Conservation (phyloP, 2,888 invertebrate species). For the Baccha elongata region DNA sequence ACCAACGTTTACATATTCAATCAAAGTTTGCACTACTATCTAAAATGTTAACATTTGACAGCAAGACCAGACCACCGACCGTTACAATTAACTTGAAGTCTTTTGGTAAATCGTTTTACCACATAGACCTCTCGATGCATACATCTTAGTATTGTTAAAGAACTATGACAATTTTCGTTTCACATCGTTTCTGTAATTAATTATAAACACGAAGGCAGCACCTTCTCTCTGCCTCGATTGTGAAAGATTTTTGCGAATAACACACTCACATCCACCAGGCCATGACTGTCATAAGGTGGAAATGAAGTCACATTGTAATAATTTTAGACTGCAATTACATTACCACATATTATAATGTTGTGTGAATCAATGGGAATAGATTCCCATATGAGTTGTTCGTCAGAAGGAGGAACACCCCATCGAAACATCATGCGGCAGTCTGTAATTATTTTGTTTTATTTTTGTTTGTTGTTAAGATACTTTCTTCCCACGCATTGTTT, state of each 20-base stretch:
- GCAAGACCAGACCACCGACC: background rate
- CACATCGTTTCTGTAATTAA: conserved; percentile 70
- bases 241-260: conserved; percentile 39
- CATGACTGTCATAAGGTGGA: conserved; percentile 47
- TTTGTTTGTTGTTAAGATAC: conserved; percentile 35
- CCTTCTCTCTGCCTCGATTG: conserved; percentile 31
- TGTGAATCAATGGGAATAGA: conserved; percentile 58
- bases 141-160: conserved; percentile 1
- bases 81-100: conserved; percentile 15
- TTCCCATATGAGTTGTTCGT: conserved; percentile 50
- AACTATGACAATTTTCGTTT: conserved; percentile 63
- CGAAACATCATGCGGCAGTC: conserved; percentile 19
- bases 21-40: conserved; percentile 3
- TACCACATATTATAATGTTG: conserved; percentile 42
- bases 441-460: conserved; percentile 53
- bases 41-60: background rate
- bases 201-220: conserved; percentile 51
- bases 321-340: conserved; percentile 60
- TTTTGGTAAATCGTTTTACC: conserved; percentile 27
- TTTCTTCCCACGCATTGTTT: conserved; percentile 69
- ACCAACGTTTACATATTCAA: background rate
- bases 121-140: background rate
- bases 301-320: conserved; percentile 57
- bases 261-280: conserved; percentile 53
- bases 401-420: conserved; percentile 32